phyloP scores from a whole-genome alignment of 2,888 invertebrate genomes.

The Eupeodes latifasciatus region DNA sequence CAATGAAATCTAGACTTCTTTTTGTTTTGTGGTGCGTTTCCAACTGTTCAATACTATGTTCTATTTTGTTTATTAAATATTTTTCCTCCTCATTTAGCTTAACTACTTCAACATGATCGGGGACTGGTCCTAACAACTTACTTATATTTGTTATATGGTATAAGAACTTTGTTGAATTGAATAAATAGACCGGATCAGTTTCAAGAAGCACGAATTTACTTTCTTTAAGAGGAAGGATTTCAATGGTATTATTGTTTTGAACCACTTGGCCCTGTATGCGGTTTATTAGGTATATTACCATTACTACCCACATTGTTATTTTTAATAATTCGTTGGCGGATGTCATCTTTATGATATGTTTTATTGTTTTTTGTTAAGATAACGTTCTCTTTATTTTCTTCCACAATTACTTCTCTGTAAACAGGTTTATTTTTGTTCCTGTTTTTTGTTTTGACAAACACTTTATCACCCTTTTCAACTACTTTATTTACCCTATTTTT shows the following conservation, averaged over 20 bases:
- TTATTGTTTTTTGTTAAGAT: conserved; percentile 22
- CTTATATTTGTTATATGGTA: too few species aligned
- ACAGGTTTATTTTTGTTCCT: not conserved
- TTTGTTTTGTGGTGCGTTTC: too few species aligned
- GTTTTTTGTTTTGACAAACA: conserved; percentile 15
- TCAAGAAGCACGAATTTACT: too few species aligned
- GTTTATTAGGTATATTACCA: conserved; percentile 1
- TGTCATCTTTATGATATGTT: conserved; percentile 20
- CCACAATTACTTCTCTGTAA: not conserved
- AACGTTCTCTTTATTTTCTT: conserved; percentile 26
- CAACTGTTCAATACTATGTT: too few species aligned
- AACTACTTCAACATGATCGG: too few species aligned
- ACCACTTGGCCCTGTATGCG: conserved; percentile 22
- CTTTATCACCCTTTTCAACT: conserved; percentile 13
- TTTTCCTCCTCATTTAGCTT: too few species aligned
- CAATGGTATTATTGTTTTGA: conserved; percentile 2
- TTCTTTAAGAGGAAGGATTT: too few species aligned
- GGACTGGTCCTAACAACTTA: too few species aligned
- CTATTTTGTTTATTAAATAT: too few species aligned
- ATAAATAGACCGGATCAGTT: too few species aligned
- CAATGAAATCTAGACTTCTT: too few species aligned
- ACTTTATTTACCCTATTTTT: conserved; percentile 15
- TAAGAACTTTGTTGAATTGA: too few species aligned
- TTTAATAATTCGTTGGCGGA: conserved; percentile 8
- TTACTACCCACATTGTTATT: not conserved